Conservation (phyloP, 2,113 vertebrate species). For the Proteles cristata region DNA sequence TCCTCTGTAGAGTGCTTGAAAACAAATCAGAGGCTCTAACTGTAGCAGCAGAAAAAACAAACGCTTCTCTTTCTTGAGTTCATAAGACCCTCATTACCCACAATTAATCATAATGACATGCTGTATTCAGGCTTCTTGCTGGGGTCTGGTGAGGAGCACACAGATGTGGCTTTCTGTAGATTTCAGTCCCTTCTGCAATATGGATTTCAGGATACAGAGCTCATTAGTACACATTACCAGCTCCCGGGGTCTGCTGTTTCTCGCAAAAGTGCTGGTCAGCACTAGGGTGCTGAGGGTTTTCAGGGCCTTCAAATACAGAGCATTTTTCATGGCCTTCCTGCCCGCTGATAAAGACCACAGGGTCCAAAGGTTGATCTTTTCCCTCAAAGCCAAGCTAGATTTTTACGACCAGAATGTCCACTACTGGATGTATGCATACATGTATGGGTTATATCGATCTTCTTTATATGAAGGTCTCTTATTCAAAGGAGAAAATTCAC, state of each 20-base stretch:
- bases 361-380: neutral
- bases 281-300: neutral
- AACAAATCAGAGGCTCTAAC: conserved; percentile 75
- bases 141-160: conserved; percentile 77
- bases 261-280: conserved; percentile 42
- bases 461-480: neutral
- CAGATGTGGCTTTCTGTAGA: conserved; percentile 82
- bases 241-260: conserved; percentile 60
- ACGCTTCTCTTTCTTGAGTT: conserved; percentile 85
- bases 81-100: conserved; percentile 88
- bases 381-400: neutral
- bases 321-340: neutral
- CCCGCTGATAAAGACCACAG: neutral
- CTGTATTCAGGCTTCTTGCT: conserved; percentile 84
- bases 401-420: neutral
- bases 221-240: conserved; percentile 79
- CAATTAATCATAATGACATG: conserved; percentile 90
- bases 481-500: conserved; percentile 12
- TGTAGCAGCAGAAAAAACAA: conserved; percentile 82
- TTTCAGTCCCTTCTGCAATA: conserved; percentile 79
- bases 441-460: neutral
- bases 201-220: conserved; percentile 77
- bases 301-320: neutral
- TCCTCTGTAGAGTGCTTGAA: conserved; percentile 73
- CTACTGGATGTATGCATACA: neutral